Conservation (phyloP, 2,797 vertebrate genomes). For the Gymnothorax javanicus region DNA sequence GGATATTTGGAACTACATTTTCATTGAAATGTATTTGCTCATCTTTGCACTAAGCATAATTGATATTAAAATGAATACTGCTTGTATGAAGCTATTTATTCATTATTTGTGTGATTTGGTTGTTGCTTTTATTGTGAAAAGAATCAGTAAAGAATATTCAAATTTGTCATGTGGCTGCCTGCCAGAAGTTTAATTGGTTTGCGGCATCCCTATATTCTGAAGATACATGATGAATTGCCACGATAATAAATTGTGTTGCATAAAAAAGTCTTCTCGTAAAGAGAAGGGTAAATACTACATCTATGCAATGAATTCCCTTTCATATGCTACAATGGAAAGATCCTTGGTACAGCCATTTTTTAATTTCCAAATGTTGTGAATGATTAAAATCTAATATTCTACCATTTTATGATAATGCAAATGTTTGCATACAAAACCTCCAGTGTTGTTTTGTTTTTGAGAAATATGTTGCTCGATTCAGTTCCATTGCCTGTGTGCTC, state of each 20-base stretch:
- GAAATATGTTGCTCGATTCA: conserved; percentile 10
- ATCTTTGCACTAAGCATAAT: background rate
- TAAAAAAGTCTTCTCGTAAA: conserved; percentile 28
- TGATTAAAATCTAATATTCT: conserved; percentile 12
- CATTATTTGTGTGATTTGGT: conserved; percentile 48
- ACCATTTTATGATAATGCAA: background rate
- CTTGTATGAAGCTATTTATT: conserved; percentile 44
- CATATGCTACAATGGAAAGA: conserved; percentile 24
- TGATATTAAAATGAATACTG: conserved; percentile 48
- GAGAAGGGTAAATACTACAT: conserved; percentile 23
- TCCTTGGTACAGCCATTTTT: background rate
- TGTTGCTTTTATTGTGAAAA: conserved; percentile 46
- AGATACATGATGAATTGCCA: conserved; percentile 42
- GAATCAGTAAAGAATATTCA: conserved; percentile 45
- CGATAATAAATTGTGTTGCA: conserved; percentile 44
- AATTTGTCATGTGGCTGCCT: conserved; percentile 43
- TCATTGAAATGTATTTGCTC: conserved; percentile 45
- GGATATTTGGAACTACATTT: conserved; percentile 47
- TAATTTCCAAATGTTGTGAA: conserved; percentile 5
- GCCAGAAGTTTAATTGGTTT: conserved; percentile 57
- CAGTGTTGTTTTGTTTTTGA: background rate
- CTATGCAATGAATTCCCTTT: conserved; percentile 18
- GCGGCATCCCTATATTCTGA: conserved; percentile 21
- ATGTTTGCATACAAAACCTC: conserved; percentile 23
- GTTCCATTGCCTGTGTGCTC: conserved; percentile 35